Evolutionary conservation across 2,113 vertebrate species (phyloP).

Genomic region (Solea solea): DNA sequence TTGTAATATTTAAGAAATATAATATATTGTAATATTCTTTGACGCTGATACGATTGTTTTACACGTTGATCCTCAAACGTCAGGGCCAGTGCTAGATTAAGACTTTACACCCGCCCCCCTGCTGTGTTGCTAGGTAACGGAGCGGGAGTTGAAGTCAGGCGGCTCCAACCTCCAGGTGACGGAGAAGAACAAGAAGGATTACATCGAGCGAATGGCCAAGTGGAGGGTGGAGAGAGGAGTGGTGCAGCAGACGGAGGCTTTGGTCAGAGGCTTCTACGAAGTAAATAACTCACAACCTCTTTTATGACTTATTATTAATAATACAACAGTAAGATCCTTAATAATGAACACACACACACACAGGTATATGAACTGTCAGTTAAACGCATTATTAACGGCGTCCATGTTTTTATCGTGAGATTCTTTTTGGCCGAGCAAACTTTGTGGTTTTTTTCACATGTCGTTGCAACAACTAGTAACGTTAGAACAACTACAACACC

Average conservation of each 20-base stretch:
- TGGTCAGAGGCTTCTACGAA: slow-evolving; percentile 98
- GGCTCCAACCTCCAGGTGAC: slow-evolving; percentile 96
- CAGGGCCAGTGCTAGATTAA: too few relatives aligned
- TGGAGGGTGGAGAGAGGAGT: slow-evolving; percentile 95
- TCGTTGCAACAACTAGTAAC: too few relatives aligned
- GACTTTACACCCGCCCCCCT: background rate
- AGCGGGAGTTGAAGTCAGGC: slow-evolving; percentile 95
- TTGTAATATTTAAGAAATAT: too few relatives aligned
- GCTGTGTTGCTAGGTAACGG: slow-evolving; percentile 88
- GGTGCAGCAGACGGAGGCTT: slow-evolving; percentile 93
- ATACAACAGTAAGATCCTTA: background rate
- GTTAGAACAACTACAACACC: too few relatives aligned
- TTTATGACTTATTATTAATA: background rate
- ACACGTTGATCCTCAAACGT: too few relatives aligned
- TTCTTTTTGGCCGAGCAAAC: too few relatives aligned
- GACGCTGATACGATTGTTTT: too few relatives aligned
- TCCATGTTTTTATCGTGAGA: too few relatives aligned
- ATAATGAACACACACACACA: too few relatives aligned
- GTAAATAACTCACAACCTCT: slow-evolving; percentile 71
- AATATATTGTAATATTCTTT: too few relatives aligned
- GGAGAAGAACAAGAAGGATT: slow-evolving; percentile 99
- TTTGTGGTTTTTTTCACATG: too few relatives aligned
- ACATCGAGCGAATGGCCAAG: slow-evolving; percentile 97
- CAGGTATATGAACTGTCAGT: background rate
- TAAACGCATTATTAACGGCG: too few relatives aligned